Conservation (phyloP, 2,797 vertebrate species). For the Squalus acanthias region DNA sequence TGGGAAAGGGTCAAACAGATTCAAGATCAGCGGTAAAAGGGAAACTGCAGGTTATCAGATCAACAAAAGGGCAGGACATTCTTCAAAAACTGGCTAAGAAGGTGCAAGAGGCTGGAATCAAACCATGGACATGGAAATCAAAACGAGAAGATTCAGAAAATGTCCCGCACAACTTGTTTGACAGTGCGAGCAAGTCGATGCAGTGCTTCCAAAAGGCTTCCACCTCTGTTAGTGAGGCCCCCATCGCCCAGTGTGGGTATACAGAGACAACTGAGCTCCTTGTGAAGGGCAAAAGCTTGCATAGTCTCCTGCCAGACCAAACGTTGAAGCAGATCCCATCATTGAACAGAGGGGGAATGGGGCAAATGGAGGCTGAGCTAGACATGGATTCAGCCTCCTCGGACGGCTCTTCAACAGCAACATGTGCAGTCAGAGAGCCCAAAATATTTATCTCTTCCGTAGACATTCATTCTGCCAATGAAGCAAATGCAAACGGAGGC, state of each 20-base stretch:
- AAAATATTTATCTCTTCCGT: constrained; percentile 29
- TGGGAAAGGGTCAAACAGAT: background rate
- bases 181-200: background rate
- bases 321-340: background rate
- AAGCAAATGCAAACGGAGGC: constrained; percentile 33
- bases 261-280: background rate
- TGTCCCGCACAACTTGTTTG: background rate
- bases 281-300: background rate
- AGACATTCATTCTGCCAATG: constrained; percentile 27
- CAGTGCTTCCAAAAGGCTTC: constrained; percentile 24
- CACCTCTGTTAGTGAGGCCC: background rate
- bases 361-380: background rate
- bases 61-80: constrained; percentile 15
- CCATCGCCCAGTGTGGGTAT: background rate
- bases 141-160: constrained; percentile 10
- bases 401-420: background rate
- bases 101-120: constrained; percentile 31
- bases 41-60: constrained; percentile 2
- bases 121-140: constrained; percentile 30
- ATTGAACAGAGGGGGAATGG: background rate
- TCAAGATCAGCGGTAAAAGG: background rate
- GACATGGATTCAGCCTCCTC: background rate
- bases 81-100: constrained; percentile 35
- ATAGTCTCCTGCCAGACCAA: background rate
- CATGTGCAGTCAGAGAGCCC: constrained; percentile 14